Conservation (phyloP, 2,888 invertebrate species). For the Tipula lateralis region DNA sequence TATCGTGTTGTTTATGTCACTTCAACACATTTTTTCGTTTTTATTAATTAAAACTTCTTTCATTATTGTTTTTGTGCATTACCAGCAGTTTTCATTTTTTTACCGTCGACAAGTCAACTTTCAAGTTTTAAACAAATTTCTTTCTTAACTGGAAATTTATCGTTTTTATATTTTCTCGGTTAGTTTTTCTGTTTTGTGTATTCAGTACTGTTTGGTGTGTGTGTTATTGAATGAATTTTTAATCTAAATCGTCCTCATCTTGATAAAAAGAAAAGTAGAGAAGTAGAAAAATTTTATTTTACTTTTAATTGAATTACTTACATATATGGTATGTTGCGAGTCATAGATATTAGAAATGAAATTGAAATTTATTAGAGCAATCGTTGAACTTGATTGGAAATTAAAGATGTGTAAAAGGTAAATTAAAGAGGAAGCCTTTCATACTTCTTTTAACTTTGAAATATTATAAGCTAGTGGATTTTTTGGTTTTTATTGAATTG, state of each 20-base stretch:
- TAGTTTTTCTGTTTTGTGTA: neutral
- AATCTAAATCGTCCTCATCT: neutral
- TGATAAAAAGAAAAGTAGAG: neutral
- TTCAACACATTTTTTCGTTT: neutral
- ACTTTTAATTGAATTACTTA: neutral
- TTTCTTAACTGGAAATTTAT: conserved; percentile 7
- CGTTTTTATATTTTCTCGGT: neutral
- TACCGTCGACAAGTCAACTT: neutral
- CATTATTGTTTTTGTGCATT: neutral
- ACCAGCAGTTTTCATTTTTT: neutral
- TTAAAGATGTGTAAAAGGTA: neutral
- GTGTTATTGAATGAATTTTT: neutral
- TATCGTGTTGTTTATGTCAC: neutral
- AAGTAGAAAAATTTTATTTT: too few relatives aligned
- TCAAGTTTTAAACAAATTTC: neutral
- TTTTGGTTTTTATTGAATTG: too few relatives aligned
- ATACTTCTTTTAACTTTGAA: too few relatives aligned
- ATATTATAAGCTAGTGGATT: too few relatives aligned
- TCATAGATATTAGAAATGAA: neutral
- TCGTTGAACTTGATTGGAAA: neutral
- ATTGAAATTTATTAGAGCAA: neutral
- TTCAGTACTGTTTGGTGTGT: neutral
- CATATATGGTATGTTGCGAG: neutral
- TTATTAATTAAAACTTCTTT: conserved; percentile 9
- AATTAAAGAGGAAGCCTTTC: neutral